Evolutionary conservation across 2,113 vertebrate genomes (phyloP), one percentile per base, ranked within the genome.

Genomic region (Rhea pennata): DNA sequence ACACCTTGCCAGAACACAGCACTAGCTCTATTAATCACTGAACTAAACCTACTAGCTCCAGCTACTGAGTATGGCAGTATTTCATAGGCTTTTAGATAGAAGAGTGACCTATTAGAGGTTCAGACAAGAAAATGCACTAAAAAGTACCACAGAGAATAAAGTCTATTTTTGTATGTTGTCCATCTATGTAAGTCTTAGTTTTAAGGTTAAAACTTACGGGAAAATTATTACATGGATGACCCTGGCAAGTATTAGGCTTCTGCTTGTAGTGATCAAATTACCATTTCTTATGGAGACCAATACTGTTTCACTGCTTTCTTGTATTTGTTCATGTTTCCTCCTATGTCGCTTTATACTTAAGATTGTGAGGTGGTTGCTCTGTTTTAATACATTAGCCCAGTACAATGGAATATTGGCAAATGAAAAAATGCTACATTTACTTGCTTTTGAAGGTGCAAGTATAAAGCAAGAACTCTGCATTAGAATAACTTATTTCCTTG

Each of bases 271-370:
- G 40, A 27, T 24, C 17, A 33, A 21, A 26, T 3, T 13, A 16
- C 31, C 17, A 31, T 8, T 74, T 15, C 9, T 6, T 12, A 22
- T 0, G 5, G 58, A 72, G 40, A 36, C 12, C 65, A 82, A 12
- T 4, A 15, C 46, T 14, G 39, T 21, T 19, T 4, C 20, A 9
- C 20, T 3, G 40, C 9, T 29, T 19, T 39, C 46, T 54, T 66
- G 5, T 12, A 4, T 3, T 12, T 29, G 75, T 66, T 50, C 76
- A 67, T 39, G 20, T 14, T 73, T n/a, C 31, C 42, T 53, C 42
- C 19, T 39, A 26, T 39, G 19, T 29, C 22, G 12, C 5, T 50
- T 33, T 3, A 86, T 40, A 39, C n/a, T 20, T 16, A 0, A 0
- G 1, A 50, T 7, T 8, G 42, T 9, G 42, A 61, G 11, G 23